A percentile compares a stretch with the other conserved stretches of the same genome.
Evolutionary conservation across 2,113 vertebrate genomes (phyloP).

Genomic region (Hyperopisus bebe): DNA sequence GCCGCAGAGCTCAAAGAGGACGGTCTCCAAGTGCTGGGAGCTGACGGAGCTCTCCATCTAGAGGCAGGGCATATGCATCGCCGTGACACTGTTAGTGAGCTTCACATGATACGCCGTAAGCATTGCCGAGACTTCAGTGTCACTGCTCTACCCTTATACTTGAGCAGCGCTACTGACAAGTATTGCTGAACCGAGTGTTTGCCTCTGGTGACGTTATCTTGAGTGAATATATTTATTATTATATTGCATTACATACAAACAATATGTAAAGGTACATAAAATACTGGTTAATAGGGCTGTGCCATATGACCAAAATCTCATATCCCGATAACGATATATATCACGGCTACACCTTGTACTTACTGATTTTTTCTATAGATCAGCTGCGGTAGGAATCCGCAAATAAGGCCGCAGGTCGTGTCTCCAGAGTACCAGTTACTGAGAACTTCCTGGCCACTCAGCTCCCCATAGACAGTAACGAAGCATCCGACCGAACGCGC

Average conservation of each 20-base stretch:
- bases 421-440: no score
- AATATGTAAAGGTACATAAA: not conserved
- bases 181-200: not conserved
- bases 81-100: not conserved
- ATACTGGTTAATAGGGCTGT: not conserved
- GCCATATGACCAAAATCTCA: no score
- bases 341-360: no score
- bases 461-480: not conserved
- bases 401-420: no score
- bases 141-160: no score
- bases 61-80: not conserved
- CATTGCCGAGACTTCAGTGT: not conserved
- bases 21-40: slow-evolving; percentile 67
- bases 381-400: no score
- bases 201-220: not conserved
- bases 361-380: no score
- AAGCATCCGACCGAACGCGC: no score
- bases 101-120: not conserved
- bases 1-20: slow-evolving; percentile 76
- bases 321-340: no score
- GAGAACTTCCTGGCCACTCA: not conserved
- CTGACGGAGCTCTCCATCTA: slow-evolving; percentile 87
- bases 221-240: not conserved
- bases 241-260: not conserved
- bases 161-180: not conserved